Conservation (phyloP, 2,888 invertebrate genomes). For the Epiblema foenella region DNA sequence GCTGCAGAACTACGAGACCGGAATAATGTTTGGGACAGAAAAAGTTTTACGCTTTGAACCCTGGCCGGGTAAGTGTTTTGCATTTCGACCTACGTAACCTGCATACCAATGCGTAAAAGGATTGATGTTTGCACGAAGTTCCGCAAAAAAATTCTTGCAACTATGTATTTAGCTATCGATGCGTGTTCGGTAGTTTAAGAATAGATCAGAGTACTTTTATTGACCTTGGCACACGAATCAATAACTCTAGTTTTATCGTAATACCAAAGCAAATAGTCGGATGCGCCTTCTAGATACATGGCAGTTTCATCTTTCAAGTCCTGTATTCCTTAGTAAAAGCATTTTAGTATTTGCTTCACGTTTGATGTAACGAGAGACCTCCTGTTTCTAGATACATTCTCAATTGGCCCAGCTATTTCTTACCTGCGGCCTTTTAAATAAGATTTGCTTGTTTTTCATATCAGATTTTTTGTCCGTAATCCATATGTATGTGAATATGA, state of each 20-base stretch:
- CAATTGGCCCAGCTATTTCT: neutral
- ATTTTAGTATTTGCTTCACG: slow-evolving; percentile 7
- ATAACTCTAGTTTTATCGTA: slow-evolving; percentile 13
- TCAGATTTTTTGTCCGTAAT: neutral
- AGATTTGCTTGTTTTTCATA: neutral
- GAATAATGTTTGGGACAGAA: slow-evolving; percentile 82
- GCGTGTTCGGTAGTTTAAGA: slow-evolving; percentile 30
- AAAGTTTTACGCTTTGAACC: slow-evolving; percentile 82
- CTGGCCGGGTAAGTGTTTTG: slow-evolving; percentile 82
- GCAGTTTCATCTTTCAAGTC: slow-evolving; percentile 1
- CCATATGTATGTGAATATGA: neutral
- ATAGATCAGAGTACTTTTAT: slow-evolving; percentile 29
- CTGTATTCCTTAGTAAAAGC: neutral
- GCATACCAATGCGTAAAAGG: slow-evolving; percentile 82
- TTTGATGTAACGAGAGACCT: slow-evolving; percentile 4
- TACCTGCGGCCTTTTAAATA: neutral
- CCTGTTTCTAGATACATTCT: neutral
- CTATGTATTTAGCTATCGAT: slow-evolving; percentile 44
- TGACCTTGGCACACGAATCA: slow-evolving; percentile 18
- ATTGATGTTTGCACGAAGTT: slow-evolving; percentile 74
- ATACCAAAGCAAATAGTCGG: neutral
- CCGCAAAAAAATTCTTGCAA: slow-evolving; percentile 49
- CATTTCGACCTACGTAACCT: slow-evolving; percentile 77
- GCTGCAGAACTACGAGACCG: slow-evolving; percentile 80
- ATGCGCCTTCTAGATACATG: neutral